Conservation (phyloP, 2,797 vertebrate species). For the Brachyalestes nurse region DNA sequence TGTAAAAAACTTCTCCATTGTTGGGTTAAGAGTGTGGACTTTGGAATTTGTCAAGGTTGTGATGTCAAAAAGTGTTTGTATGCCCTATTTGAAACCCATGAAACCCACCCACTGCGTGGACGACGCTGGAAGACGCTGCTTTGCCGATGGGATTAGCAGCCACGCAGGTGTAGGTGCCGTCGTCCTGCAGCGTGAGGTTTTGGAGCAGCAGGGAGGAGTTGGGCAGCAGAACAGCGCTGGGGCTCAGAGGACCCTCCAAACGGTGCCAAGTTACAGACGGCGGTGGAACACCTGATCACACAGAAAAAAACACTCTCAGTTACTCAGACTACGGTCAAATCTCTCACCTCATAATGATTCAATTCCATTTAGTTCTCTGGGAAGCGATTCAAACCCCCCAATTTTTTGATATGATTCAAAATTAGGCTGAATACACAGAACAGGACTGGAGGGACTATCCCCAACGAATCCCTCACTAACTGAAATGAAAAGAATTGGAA, state of each 20-base stretch:
- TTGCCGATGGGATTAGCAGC: slow-evolving; percentile 83
- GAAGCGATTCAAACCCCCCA: no score
- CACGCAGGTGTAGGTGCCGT: slow-evolving; percentile 83
- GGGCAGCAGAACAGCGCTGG: slow-evolving; percentile 64
- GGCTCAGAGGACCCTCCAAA: slow-evolving; percentile 66
- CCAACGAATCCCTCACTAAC: not conserved
- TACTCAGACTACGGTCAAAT: slow-evolving; percentile 3
- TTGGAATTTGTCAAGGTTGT: no score
- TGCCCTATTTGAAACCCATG: no score
- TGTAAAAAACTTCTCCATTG: no score
- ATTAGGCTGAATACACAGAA: no score
- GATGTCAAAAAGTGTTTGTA: no score
- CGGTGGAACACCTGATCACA: slow-evolving; percentile 80
- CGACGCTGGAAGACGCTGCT: slow-evolving; percentile 71
- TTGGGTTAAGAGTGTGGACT: no score
- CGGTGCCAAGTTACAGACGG: slow-evolving; percentile 83
- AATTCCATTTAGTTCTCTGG: not conserved
- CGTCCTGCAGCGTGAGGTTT: slow-evolving; percentile 76
- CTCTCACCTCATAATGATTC: not conserved
- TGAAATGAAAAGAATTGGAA: not conserved
- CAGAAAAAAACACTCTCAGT: slow-evolving; percentile 30
- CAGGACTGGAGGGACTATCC: not conserved
- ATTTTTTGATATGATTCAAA: no score
- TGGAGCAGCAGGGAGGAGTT: slow-evolving; percentile 83
- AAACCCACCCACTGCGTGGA: slow-evolving; percentile 79